Conservation (phyloP, 1,140 invertebrate species). For the Meloidogyne hapla region DNA sequence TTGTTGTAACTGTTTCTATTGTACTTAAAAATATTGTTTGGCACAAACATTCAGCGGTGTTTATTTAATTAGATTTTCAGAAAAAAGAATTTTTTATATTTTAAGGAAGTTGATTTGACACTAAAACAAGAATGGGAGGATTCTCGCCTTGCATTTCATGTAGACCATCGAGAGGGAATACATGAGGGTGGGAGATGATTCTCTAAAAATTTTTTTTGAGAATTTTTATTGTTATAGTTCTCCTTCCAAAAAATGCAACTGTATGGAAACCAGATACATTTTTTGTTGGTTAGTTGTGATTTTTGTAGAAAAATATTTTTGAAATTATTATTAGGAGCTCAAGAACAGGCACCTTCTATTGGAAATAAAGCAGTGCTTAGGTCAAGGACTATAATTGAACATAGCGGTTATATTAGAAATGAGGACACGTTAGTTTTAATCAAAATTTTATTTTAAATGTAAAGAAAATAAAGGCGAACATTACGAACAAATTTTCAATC, state of each 20-base stretch:
- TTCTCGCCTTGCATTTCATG: constrained; percentile 55
- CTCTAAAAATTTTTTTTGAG: neutral
- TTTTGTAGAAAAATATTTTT: neutral
- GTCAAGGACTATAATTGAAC: constrained; percentile 31
- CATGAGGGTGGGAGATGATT: constrained; percentile 38
- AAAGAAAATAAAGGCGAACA: constrained; percentile 10
- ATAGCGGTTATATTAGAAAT: constrained; percentile 31
- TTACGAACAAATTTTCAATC: constrained; percentile 23
- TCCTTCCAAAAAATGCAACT: constrained; percentile 44
- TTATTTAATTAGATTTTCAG: neutral
- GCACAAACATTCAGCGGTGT: constrained; percentile 49
- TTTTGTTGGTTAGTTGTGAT: constrained; percentile 32
- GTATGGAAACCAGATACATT: constrained; percentile 62
- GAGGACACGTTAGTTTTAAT: constrained; percentile 25
- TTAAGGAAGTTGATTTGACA: constrained; percentile 57
- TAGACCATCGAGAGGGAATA: constrained; percentile 54
- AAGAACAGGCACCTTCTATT: constrained; percentile 13
- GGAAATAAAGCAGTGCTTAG: neutral
- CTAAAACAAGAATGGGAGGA: constrained; percentile 61
- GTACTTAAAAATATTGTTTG: constrained; percentile 56
- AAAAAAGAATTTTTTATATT: neutral
- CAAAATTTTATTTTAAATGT: neutral
- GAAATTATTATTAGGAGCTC: neutral
- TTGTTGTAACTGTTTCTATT: constrained; percentile 57
- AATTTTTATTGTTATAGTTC: constrained; percentile 6